These are phyloP conservation scores for Zaprionus nigranus DNA, from an alignment of 1,140 invertebrate species.

Conservation along the genomic window DNA sequence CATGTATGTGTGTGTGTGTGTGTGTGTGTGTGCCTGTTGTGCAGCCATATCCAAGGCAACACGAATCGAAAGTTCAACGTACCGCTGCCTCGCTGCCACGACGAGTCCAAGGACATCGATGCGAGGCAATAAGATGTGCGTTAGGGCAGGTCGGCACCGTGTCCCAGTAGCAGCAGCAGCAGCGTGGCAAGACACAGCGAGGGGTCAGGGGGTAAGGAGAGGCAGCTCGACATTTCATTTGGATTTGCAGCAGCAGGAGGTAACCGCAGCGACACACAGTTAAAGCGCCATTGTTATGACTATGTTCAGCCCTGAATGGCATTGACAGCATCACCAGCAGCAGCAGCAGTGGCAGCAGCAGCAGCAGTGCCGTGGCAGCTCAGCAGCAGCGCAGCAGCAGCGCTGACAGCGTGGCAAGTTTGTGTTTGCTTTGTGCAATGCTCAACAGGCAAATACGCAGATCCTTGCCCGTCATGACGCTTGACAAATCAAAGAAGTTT, in stretches of 20 bases:
- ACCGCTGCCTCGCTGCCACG: conserved; percentile 49
- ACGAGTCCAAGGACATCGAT: conserved; percentile 76
- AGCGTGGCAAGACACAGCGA: neutral
- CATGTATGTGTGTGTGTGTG: conserved; percentile 1
- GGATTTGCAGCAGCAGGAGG: conserved; percentile 9
- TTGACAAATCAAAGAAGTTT: conserved; percentile 3
- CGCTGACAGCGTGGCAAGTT: neutral
- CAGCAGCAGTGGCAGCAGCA: neutral
- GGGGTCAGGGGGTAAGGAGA: neutral
- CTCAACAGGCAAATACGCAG: conserved; percentile 2
- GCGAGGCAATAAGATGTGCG: conserved; percentile 45
- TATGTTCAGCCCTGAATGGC: conserved; percentile 29
- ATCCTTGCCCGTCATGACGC: neutral
- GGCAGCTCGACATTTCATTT: neutral
- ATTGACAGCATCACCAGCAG: conserved; percentile 15
- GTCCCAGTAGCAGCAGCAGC: neutral
- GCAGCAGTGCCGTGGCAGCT: neutral
- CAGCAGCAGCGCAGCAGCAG: neutral
- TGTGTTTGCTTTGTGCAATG: neutral
- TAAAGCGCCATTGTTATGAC: conserved; percentile 30
- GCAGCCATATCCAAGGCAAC: conserved; percentile 75
- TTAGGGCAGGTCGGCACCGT: conserved; percentile 1
- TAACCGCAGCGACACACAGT: conserved; percentile 6
- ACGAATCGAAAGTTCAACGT: conserved; percentile 72
- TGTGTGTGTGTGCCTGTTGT: conserved; percentile 23